phyloP scores from a whole-genome alignment of 1,140 invertebrate species.

The Drosophila mojavensis region DNA sequence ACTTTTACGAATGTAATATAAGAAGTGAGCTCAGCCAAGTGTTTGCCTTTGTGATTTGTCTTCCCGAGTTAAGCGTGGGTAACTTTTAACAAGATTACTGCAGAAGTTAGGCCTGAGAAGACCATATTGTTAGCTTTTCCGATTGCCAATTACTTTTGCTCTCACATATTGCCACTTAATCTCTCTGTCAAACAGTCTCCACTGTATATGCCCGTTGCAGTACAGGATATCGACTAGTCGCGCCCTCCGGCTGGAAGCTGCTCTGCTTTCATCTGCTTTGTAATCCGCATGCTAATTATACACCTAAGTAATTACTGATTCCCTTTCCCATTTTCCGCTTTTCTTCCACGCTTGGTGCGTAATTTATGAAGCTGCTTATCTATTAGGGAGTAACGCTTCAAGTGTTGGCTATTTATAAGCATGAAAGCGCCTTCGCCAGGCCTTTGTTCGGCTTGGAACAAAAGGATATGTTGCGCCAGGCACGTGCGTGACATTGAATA shows the following conservation, averaged over 20 bases:
- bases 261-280: constrained; percentile 35
- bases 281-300: constrained; percentile 72
- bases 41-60: not conserved
- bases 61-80: not conserved
- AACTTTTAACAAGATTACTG: constrained; percentile 4
- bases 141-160: not conserved
- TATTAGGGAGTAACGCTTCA: constrained; percentile 42
- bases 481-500: constrained; percentile 36
- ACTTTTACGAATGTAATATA: not conserved
- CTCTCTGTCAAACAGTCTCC: not conserved
- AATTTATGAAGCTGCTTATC: constrained; percentile 56
- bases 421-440: constrained; percentile 7
- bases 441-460: constrained; percentile 1
- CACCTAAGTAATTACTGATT: constrained; percentile 54
- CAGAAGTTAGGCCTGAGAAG: not conserved
- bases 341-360: constrained; percentile 33
- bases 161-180: not conserved
- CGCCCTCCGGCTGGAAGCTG: not conserved
- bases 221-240: not conserved
- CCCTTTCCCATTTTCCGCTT: not conserved
- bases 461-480: constrained; percentile 14
- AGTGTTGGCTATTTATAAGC: constrained; percentile 48
- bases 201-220: no score
- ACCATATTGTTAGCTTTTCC: not conserved
- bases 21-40: not conserved